These are phyloP conservation scores for Ennomos erosarius DNA, from an alignment of 2,888 invertebrate genomes.

Conservation along the genomic window DNA sequence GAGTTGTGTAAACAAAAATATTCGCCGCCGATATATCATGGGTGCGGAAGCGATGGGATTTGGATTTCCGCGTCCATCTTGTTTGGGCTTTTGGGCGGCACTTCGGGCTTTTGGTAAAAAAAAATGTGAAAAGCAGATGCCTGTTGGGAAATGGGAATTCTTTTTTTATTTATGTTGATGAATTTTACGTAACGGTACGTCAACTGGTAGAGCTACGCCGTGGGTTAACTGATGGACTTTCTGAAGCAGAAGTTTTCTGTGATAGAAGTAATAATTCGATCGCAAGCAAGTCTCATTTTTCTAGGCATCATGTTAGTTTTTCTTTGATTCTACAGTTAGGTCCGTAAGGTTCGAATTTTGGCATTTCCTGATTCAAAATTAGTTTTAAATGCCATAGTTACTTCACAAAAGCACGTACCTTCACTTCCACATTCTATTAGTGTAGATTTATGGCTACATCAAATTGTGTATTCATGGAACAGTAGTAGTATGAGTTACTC, in stretches of 20 bases:
- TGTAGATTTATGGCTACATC: constrained; percentile 25
- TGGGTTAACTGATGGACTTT: too few species aligned
- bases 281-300: too few species aligned
- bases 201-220: neutral
- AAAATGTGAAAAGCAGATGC: constrained; percentile 20
- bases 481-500: constrained; percentile 22
- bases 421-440: constrained; percentile 16
- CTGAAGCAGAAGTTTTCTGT: too few species aligned
- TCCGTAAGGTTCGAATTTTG: too few species aligned
- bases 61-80: constrained; percentile 42
- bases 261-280: too few species aligned
- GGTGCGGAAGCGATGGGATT: constrained; percentile 43
- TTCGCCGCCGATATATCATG: constrained; percentile 48
- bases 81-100: constrained; percentile 21
- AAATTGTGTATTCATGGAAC: constrained; percentile 27
- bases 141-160: constrained; percentile 4
- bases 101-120: constrained; percentile 11
- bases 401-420: neutral
- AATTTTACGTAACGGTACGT: constrained; percentile 12
- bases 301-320: too few species aligned
- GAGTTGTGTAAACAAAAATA: constrained; percentile 59
- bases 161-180: constrained; percentile 21
- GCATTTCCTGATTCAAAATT: too few species aligned
- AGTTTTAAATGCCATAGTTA: too few species aligned
- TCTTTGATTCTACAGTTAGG: too few species aligned